A percentile compares a stretch with the other conserved stretches of the same genome.
phyloP scores from a whole-genome alignment of 2,113 vertebrate genomes.

The Scatophagus argus region DNA sequence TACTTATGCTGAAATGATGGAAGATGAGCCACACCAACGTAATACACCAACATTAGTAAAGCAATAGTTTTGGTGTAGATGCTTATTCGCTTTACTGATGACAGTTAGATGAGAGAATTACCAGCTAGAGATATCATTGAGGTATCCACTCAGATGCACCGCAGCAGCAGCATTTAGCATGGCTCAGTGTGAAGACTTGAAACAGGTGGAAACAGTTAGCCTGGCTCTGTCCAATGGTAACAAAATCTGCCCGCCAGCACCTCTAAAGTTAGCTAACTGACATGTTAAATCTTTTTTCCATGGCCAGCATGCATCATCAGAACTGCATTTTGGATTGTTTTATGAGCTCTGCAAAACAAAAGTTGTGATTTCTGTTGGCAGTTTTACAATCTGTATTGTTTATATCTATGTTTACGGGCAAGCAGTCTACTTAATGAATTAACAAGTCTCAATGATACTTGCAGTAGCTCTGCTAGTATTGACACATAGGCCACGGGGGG shows the following conservation, averaged over 20 bases:
- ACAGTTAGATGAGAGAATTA: not conserved
- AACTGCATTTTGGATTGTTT: not conserved
- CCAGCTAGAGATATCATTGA: not conserved
- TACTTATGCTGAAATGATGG: not conserved
- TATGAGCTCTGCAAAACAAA: no score
- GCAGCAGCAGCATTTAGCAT: no score
- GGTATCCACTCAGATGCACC: no score
- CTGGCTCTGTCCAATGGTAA: not conserved
- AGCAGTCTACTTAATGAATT: not conserved
- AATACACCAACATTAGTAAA: not conserved
- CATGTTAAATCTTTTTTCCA: not conserved
- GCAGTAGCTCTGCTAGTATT: constrained; percentile 9
- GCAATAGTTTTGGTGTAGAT: not conserved
- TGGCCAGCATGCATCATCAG: not conserved
- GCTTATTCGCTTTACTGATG: not conserved
- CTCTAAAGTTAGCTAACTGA: not conserved
- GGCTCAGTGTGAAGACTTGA: not conserved
- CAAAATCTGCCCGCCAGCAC: not conserved
- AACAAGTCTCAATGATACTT: not conserved
- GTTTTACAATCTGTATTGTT: not conserved
- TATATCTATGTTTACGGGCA: not conserved
- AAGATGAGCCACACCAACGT: not conserved
- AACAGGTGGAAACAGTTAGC: not conserved
- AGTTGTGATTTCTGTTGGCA: no score
- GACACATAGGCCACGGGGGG: constrained; percentile 1